phyloP scores from a whole-genome alignment of 2,797 vertebrate genomes.

The Sebastes elongatus region DNA sequence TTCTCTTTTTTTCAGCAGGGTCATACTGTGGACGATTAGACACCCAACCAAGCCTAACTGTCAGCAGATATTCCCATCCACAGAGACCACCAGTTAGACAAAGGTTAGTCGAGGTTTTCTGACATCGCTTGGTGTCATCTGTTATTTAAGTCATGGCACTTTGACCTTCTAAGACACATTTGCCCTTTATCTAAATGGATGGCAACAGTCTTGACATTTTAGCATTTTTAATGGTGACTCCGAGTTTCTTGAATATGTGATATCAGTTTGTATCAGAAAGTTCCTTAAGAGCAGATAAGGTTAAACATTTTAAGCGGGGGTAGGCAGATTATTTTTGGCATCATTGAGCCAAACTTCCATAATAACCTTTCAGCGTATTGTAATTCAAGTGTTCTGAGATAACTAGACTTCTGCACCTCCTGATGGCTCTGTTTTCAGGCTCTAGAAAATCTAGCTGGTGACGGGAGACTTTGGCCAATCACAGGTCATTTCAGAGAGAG shows the following conservation, averaged over 20 bases:
- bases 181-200: slow-evolving; percentile 44
- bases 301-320: not conserved
- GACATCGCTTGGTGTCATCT: slow-evolving; percentile 26
- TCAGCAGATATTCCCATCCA: slow-evolving; percentile 16
- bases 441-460: too few relatives aligned
- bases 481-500: too few relatives aligned
- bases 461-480: too few relatives aligned
- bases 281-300: not conserved
- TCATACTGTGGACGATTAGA: slow-evolving; percentile 3
- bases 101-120: slow-evolving; percentile 45
- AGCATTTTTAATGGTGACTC: not conserved
- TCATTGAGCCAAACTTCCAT: not conserved
- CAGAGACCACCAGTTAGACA: slow-evolving; percentile 20
- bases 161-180: slow-evolving; percentile 43
- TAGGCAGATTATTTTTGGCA: too few relatives aligned
- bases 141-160: slow-evolving; percentile 8
- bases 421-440: too few relatives aligned
- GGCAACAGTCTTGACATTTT: slow-evolving; percentile 35
- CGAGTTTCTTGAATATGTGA: not conserved
- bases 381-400: too few relatives aligned
- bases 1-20: not conserved
- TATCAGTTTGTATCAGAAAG: not conserved
- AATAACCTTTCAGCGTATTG: not conserved
- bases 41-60: slow-evolving; percentile 16
- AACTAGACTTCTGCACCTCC: too few relatives aligned